These are phyloP conservation scores for Nebria ingens DNA, from an alignment of 1,140 invertebrate genomes.

Conservation along the genomic window DNA sequence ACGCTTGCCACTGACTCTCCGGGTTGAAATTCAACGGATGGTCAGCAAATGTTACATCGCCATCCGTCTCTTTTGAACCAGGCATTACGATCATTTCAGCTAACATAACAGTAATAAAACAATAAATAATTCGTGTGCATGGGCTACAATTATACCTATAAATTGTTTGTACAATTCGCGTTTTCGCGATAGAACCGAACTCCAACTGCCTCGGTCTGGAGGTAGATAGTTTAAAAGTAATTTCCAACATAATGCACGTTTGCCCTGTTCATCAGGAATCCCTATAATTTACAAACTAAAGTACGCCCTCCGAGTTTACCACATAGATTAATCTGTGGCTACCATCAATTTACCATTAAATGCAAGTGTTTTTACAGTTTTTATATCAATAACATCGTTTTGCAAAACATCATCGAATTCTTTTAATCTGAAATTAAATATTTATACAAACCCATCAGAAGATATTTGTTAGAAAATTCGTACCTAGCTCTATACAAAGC, in stretches of 20 bases:
- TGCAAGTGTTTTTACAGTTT: conserved; percentile 51
- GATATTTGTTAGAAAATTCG: background rate
- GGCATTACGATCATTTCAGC: conserved; percentile 76
- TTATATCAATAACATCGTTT: conserved; percentile 56
- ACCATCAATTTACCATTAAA: conserved; percentile 55
- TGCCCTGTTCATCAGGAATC: conserved; percentile 69
- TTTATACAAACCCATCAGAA: background rate
- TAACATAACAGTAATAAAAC: conserved; percentile 27
- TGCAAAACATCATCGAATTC: conserved; percentile 59
- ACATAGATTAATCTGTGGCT: background rate
- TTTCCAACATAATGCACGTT: conserved; percentile 71
- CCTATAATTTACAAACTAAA: conserved; percentile 41
- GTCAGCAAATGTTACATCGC: conserved; percentile 52
- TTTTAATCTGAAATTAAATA: conserved; percentile 49
- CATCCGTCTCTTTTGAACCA: conserved; percentile 43
- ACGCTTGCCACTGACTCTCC: conserved; percentile 85
- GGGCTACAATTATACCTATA: conserved; percentile 67
- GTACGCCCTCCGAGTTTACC: background rate
- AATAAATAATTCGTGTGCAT: conserved; percentile 16
- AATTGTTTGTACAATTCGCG: conserved; percentile 72
- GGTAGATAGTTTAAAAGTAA: conserved; percentile 75
- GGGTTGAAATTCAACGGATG: conserved; percentile 92
- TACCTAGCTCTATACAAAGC: conserved; percentile 1
- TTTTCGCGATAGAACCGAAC: conserved; percentile 53
- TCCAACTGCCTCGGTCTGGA: conserved; percentile 49